These are phyloP conservation scores for Chloebia gouldiae DNA, from an alignment of 2,113 vertebrate genomes.

Conservation along the genomic window DNA sequence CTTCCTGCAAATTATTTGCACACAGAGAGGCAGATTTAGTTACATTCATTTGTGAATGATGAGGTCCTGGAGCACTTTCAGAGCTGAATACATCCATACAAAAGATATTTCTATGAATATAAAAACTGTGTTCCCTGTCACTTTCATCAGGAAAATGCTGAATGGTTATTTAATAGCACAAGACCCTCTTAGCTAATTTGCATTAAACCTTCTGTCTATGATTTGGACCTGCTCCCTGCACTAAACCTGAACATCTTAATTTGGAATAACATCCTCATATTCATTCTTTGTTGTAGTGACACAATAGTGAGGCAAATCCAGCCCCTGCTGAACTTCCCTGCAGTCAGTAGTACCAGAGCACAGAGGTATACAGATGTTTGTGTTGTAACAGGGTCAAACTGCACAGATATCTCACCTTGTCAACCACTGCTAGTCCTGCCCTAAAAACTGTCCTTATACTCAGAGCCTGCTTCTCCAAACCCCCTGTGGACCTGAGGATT, in stretches of 20 bases:
- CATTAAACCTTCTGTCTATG: neutral
- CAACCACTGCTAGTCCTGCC: neutral
- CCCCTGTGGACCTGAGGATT: neutral
- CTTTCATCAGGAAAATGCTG: neutral
- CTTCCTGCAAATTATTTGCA: neutral
- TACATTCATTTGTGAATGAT: neutral
- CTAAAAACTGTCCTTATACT: neutral
- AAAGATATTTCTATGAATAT: neutral
- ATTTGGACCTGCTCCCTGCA: neutral
- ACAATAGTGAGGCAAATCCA: neutral
- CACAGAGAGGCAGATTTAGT: neutral
- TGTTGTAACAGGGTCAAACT: neutral
- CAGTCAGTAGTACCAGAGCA: neutral
- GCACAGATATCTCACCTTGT: neutral
- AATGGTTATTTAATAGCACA: neutral
- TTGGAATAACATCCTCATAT: neutral
- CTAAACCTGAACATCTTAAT: neutral
- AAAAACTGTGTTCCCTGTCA: neutral
- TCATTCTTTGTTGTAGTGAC: neutral
- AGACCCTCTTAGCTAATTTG: neutral
- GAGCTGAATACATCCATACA: slow-evolving; percentile 15
- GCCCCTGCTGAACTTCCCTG: neutral
- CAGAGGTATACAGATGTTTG: neutral
- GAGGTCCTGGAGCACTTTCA: neutral
- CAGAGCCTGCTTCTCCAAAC: neutral